phyloP scores from a whole-genome alignment of 1,140 invertebrate genomes.

The Drosophila bocqueti region DNA sequence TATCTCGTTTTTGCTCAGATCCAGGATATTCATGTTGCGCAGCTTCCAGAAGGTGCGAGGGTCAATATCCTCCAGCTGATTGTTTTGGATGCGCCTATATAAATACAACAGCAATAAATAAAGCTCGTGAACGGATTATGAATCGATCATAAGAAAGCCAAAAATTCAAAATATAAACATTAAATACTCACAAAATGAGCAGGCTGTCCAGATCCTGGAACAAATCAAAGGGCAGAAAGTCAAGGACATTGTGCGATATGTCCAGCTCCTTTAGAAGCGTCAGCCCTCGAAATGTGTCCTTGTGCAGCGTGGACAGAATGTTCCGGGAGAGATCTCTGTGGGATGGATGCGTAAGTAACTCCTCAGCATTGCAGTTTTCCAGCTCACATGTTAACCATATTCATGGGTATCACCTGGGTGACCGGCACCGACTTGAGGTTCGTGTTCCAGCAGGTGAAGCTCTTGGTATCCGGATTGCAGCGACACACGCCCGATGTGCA shows the following conservation, averaged over 20 bases:
- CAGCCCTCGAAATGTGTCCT: constrained; percentile 90
- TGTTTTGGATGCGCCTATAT: constrained; percentile 89
- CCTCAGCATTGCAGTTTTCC: not conserved
- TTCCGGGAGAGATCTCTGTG: constrained; percentile 91
- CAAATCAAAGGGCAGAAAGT: constrained; percentile 90
- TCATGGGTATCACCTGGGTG: constrained; percentile 89
- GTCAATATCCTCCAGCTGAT: constrained; percentile 89
- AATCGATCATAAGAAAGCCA: too few relatives aligned
- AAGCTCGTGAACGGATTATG: too few relatives aligned
- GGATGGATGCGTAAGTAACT: not conserved
- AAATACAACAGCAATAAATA: constrained; percentile 41
- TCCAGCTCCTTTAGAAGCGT: constrained; percentile 90
- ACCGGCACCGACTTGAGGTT: constrained; percentile 88
- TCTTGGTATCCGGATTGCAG: constrained; percentile 87
- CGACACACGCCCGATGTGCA: constrained; percentile 90
- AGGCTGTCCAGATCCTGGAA: constrained; percentile 90
- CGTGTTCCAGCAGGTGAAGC: constrained; percentile 91
- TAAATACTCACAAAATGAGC: constrained; percentile 87
- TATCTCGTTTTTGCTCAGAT: constrained; percentile 91
- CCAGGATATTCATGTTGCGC: constrained; percentile 89
- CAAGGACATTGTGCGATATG: constrained; percentile 91
- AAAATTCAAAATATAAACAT: not conserved
- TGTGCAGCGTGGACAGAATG: constrained; percentile 89
- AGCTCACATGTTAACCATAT: constrained; percentile 89
- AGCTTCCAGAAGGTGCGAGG: constrained; percentile 88